phyloP scores from a whole-genome alignment of 2,888 invertebrate species.

The Cataglyphis rosenhaueri region DNA sequence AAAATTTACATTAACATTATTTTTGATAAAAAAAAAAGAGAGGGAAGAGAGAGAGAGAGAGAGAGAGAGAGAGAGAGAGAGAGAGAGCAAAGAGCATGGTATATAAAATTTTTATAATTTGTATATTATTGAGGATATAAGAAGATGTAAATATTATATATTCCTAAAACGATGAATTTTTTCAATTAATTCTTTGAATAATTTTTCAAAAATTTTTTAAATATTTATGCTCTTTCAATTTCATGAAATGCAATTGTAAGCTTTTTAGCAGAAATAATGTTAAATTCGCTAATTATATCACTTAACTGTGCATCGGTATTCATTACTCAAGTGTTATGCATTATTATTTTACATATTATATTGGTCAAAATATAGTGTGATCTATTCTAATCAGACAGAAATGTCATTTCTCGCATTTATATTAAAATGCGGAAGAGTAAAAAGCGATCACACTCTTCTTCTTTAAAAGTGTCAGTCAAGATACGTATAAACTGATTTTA shows the following conservation, averaged over 20 bases:
- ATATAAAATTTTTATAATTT: no score
- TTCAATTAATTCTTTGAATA: neutral
- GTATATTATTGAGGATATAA: no score
- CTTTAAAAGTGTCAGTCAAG: slow-evolving; percentile 1
- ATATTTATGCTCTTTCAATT: slow-evolving; percentile 11
- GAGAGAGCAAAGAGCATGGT: no score
- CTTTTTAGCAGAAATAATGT: neutral
- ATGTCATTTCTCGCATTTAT: neutral
- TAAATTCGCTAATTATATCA: neutral
- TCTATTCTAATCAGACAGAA: neutral
- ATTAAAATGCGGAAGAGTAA: slow-evolving; percentile 17
- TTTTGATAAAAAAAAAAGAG: neutral
- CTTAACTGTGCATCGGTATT: neutral
- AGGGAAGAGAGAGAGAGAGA: no score
- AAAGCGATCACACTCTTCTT: neutral
- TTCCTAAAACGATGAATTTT: neutral
- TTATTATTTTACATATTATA: slow-evolving; percentile 13
- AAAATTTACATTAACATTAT: neutral
- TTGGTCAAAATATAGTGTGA: slow-evolving; percentile 2
- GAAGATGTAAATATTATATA: neutral
- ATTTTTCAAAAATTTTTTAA: neutral
- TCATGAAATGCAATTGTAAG: neutral
- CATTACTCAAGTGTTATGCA: neutral
- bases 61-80: no score
- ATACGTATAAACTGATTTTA: neutral